Percentiles rank a stretch among this genome's conserved stretches.
These are phyloP conservation scores for Anolis apletophallus DNA, from an alignment of 2,797 vertebrate species.

Conservation along the genomic window DNA sequence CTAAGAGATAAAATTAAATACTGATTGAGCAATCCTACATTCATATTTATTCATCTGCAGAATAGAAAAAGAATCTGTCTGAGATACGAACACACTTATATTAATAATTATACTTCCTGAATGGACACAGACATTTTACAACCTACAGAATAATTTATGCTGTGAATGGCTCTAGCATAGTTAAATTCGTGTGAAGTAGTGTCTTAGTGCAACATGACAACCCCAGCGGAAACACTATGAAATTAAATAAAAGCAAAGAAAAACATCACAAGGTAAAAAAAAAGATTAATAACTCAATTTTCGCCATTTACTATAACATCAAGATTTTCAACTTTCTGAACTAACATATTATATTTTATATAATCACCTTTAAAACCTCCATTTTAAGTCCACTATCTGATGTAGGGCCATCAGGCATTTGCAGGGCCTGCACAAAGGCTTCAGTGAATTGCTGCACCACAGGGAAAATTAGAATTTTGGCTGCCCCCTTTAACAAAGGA, in stretches of 20 bases:
- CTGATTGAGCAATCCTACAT: background rate
- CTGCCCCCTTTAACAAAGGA: slow-evolving; percentile 85
- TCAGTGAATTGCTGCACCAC: slow-evolving; percentile 98
- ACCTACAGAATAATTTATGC: background rate
- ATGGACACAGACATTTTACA: background rate
- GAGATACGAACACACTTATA: no score
- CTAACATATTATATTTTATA: background rate
- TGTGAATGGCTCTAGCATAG: background rate
- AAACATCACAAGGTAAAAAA: background rate
- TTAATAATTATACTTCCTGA: background rate
- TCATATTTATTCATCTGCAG: background rate
- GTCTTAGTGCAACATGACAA: background rate
- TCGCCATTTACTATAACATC: background rate
- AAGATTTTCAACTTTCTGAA: background rate
- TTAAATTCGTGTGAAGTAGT: background rate
- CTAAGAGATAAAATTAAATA: slow-evolving; percentile 12
- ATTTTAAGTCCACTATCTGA: slow-evolving; percentile 98
- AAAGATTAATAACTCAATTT: background rate
- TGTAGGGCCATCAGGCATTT: slow-evolving; percentile 93
- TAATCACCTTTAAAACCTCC: slow-evolving; percentile 94
- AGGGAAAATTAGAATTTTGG: slow-evolving; percentile 94
- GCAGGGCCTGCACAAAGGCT: slow-evolving; percentile 95
- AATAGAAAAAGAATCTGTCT: background rate
- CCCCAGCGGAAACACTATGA: background rate
- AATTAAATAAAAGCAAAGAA: background rate